These are phyloP conservation scores for Chondrilla cf. caribensis DNA, from an alignment of 37 sponge, comb jelly and placozoan species.

Conservation along the genomic window DNA sequence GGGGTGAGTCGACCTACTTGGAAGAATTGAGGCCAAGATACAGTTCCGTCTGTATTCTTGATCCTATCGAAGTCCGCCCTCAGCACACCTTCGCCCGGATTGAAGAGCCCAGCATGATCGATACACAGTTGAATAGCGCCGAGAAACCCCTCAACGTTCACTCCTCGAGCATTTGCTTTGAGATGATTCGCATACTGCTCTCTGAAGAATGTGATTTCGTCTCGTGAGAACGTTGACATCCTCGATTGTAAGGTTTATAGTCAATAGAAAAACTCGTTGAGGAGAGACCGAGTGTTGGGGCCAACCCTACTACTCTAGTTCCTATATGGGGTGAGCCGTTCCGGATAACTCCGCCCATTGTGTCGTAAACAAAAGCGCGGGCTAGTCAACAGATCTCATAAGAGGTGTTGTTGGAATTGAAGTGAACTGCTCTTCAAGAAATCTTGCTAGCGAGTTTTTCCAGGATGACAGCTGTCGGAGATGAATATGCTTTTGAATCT, in stretches of 20 bases:
- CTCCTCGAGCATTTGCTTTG: slow-evolving; percentile 26
- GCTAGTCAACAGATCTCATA: too few relatives aligned
- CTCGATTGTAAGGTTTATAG: too few relatives aligned
- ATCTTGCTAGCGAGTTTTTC: too few relatives aligned
- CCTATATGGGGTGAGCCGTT: too few relatives aligned
- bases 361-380: too few relatives aligned
- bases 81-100: slow-evolving; percentile 17
- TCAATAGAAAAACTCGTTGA: too few relatives aligned
- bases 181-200: slow-evolving; percentile 39
- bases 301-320: too few relatives aligned
- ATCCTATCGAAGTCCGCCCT: slow-evolving; percentile 33
- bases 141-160: slow-evolving; percentile 29
- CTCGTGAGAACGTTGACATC: slow-evolving; percentile 21
- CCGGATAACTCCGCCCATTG: too few relatives aligned
- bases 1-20: slow-evolving; percentile 29
- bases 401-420: too few relatives aligned
- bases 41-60: slow-evolving; percentile 21
- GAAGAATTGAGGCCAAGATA: slow-evolving; percentile 63
- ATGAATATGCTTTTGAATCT: background rate
- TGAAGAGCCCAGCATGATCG: background rate
- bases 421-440: too few relatives aligned
- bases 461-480: background rate
- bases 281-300: too few relatives aligned
- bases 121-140: slow-evolving; percentile 20
- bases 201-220: slow-evolving; percentile 50